Evolutionary conservation across 2,888 invertebrate genomes (phyloP).

Genomic region (Pyrocoelia pectoralis): DNA sequence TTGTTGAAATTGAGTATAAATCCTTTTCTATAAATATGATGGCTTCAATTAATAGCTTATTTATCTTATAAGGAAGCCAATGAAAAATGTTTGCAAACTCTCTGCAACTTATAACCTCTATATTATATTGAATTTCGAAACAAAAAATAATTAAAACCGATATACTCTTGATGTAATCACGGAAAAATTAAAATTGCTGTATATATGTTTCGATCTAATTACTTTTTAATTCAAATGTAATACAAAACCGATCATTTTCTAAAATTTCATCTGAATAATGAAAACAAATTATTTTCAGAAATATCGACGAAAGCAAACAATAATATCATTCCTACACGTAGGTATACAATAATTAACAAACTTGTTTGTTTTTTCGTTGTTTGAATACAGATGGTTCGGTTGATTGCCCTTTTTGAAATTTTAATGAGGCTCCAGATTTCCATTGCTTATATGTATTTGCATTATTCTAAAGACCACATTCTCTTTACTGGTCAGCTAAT

Average conservation of each 20-base stretch:
- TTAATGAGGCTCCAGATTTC: neutral
- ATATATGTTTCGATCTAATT: neutral
- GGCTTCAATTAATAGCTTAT: too few species aligned
- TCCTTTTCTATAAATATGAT: too few species aligned
- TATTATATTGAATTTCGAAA: too few species aligned
- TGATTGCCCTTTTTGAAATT: neutral
- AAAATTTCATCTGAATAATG: constrained; percentile 1
- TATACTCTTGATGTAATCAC: too few species aligned
- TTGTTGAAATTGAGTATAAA: too few species aligned
- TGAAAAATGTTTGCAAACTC: too few species aligned
- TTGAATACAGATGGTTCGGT: neutral
- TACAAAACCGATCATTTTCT: neutral
- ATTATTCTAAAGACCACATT: too few species aligned
- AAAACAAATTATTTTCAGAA: constrained; percentile 1
- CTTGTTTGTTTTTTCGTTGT: neutral
- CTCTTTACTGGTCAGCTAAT: too few species aligned
- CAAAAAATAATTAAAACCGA: too few species aligned
- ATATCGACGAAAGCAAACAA: neutral
- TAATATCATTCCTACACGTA: neutral
- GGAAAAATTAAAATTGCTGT: too few species aligned
- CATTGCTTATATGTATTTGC: neutral
- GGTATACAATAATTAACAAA: neutral
- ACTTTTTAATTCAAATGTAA: neutral
- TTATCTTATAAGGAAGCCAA: too few species aligned
- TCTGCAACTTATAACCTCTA: too few species aligned